Conservation (phyloP, 2,113 vertebrate genomes). For the Acinonyx jubatus region DNA sequence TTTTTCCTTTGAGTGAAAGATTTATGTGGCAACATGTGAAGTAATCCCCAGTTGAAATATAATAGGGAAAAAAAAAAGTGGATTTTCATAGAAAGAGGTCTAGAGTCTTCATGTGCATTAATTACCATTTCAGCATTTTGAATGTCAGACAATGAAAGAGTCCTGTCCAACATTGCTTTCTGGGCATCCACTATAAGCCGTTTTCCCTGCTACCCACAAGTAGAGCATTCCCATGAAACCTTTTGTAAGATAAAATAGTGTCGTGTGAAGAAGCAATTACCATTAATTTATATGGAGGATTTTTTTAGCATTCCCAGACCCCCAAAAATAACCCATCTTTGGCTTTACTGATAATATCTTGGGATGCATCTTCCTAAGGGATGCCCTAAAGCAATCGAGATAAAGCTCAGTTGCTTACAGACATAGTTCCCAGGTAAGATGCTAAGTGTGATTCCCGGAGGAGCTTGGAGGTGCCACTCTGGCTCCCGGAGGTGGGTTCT, state of each 20-base stretch:
- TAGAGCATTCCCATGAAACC: neutral
- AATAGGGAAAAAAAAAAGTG: neutral
- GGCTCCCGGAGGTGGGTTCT: neutral
- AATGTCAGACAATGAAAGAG: neutral
- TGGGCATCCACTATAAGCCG: accelerated
- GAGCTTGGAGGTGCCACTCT: neutral
- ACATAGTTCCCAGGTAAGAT: neutral
- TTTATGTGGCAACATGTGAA: constrained; percentile 32
- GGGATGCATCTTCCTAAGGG: neutral
- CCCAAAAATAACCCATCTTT: neutral
- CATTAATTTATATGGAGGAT: neutral
- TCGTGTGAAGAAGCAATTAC: neutral
- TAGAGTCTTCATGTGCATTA: neutral
- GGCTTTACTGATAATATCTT: neutral
- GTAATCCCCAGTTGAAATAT: constrained; percentile 34
- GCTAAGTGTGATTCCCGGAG: neutral
- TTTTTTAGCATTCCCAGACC: neutral
- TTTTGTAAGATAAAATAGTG: neutral
- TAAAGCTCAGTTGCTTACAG: neutral
- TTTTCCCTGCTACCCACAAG: neutral
- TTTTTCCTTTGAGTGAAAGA: constrained; percentile 54
- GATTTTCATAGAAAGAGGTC: neutral
- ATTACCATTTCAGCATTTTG: neutral
- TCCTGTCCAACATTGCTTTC: neutral
- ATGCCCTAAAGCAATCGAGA: neutral